Conservation (phyloP, 2,888 invertebrate species). For the Drosophila demipolita region DNA sequence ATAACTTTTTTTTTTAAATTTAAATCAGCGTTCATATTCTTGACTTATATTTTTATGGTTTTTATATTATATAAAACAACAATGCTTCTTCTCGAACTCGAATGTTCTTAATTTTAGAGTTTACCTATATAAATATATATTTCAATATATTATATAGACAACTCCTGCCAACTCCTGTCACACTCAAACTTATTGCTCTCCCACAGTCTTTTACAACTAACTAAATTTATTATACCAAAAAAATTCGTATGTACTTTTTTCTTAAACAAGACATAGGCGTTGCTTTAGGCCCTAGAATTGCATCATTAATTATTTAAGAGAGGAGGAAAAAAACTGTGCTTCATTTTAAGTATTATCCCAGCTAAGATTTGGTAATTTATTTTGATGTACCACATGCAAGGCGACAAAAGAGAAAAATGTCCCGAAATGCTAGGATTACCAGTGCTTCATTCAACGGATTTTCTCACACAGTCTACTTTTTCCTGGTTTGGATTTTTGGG, state of each 20-base stretch:
- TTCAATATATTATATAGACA: neutral
- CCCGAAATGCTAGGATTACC: conserved; percentile 56
- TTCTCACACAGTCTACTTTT: conserved; percentile 63
- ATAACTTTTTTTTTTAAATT: too few species aligned
- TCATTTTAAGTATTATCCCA: conserved; percentile 49
- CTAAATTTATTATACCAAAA: conserved; percentile 25
- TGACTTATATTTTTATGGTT: neutral
- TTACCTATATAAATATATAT: neutral
- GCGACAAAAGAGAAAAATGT: conserved; percentile 33
- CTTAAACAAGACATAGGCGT: conserved; percentile 38
- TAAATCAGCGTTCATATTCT: neutral
- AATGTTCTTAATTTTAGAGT: neutral
- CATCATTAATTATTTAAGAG: conserved; percentile 54
- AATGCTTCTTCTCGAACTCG: neutral
- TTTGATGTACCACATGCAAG: conserved; percentile 71
- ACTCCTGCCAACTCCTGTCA: neutral
- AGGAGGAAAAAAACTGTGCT: conserved; percentile 10
- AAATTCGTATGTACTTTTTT: neutral
- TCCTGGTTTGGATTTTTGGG: conserved; percentile 16
- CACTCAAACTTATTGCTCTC: neutral
- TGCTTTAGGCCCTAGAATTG: conserved; percentile 37
- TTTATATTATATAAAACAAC: neutral
- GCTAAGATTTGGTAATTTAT: conserved; percentile 73
- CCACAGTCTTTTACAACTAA: conserved; percentile 15
- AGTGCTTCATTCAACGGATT: conserved; percentile 44